These are phyloP conservation scores for Gulo gulo DNA, from an alignment of 2,113 vertebrate genomes.

Conservation along the genomic window DNA sequence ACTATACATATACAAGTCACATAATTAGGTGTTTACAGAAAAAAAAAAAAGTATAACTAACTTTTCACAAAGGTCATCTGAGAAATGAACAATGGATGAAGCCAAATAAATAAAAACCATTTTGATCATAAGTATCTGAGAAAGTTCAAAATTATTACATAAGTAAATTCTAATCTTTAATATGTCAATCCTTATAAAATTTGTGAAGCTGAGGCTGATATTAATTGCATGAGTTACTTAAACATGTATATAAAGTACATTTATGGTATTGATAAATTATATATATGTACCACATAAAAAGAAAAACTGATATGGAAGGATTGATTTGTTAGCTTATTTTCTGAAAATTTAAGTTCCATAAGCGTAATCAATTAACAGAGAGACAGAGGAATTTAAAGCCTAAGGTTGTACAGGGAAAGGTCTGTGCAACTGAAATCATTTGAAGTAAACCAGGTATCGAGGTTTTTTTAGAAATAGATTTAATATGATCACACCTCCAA, in stretches of 20 bases:
- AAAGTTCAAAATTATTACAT: conserved; percentile 52
- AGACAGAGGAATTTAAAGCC: neutral
- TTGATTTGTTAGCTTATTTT: neutral
- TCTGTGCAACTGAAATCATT: neutral
- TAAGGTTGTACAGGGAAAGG: neutral
- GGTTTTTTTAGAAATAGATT: neutral
- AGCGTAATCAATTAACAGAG: neutral
- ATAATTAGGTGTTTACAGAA: neutral
- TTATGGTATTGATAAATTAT: neutral
- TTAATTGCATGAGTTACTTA: neutral
- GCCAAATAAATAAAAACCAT: conserved; percentile 30
- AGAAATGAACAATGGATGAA: conserved; percentile 5
- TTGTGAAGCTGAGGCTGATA: conserved; percentile 32
- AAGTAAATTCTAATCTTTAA: conserved; percentile 67
- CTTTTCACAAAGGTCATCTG: conserved; percentile 52
- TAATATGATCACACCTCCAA: neutral
- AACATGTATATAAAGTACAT: neutral
- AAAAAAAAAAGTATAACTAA: conserved; percentile 44
- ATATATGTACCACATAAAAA: neutral
- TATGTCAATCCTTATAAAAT: conserved; percentile 54
- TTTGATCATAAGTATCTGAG: conserved; percentile 27
- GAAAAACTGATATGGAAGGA: neutral
- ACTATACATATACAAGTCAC: neutral
- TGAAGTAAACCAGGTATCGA: neutral
- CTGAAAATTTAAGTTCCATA: neutral